Evolutionary conservation across 2,113 vertebrate species (phyloP), one percentile per base, ranked within the genome.

Genomic region (Macquaria ambigua): DNA sequence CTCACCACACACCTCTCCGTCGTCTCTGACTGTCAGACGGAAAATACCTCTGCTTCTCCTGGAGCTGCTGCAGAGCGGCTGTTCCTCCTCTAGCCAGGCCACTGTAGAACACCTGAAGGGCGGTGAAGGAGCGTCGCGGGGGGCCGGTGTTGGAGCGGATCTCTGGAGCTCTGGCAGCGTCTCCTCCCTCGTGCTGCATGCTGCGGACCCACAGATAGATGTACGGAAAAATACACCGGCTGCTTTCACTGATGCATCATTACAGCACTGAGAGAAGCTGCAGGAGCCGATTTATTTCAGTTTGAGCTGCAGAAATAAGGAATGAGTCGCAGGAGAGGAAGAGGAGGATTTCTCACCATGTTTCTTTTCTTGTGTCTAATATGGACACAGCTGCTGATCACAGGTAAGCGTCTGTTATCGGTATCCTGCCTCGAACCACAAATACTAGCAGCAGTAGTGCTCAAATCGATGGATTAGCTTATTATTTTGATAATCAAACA

Each of bases 301-400:
- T 39, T 0, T 41, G 69, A 56, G 20, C 71, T 16, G 41, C 80
- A 62, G 79, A 37, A 4, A 82, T 21, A 43, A 46, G 76, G 53
- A 63, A 79, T 68, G 80, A 25, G 20, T 64, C 56, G 25, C 61
- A 25, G 78, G 37, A 18, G 72, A 76, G 55, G 52, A 81, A 25
- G 74, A 74, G 37, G 50, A 76, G 80, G 53, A 48, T 12, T 55
- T 0, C 5, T 75, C 81, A 67, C 75, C 86, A 79, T 87, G 89
- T 69, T 83, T 8, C 75, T 88, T 0, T 20, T 66, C 43, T 34
- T 75, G 48, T 56, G 62, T 61, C 66, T 92, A 0, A n/a, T 76
- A 1, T 93, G 93, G 89, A 83, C 79, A 0, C 91, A 90, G 87
- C 86, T 90, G 87, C 91, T 92, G 73, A 8, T 86, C 70, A 14